Base-by-base conservation (phyloP, 2,113 vertebrate species). In the Seriola quinqueradiata region DNA sequence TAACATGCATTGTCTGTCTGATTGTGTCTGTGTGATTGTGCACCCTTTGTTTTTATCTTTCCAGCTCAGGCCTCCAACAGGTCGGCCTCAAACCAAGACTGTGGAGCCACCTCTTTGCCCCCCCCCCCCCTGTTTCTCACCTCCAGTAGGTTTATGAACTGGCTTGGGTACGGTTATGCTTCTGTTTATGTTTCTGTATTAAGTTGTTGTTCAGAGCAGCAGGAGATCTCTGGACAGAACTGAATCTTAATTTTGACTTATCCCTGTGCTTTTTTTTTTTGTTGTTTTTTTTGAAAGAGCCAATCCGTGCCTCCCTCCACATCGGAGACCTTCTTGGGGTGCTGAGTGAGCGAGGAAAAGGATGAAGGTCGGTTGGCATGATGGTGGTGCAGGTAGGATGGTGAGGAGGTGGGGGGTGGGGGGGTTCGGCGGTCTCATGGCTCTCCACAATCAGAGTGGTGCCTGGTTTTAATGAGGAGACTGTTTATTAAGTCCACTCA, bases 401-500 rank as follows among this genome's bases (percentile, higher is more conserved):
- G 52, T 4, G n/a, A 4, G 23, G 4, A 4, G 21, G 12, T 14
- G 68, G 28, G 13, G 23, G n/a, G 60, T 8, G 46, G 10, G 21
- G 34, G 17, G 28, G 28, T 28, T 28, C 28, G 28, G 28, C 17
- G 74, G 46, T 44, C 75, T 83, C 59, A 8, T 67, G 82, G 78
- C 77, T 81, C 82, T 70, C 76, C 73, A 81, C 79, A 89, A 90
- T 84, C 82, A 85, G 74, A 85, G 75, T 65, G 48, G 73, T 75
- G 85, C 85, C 83, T 73, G 76, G 40, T 94, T 90, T 95, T 95
- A 95, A 95, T 93, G 92, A 93, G 91, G 69, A 74, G 87, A 75
- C 83, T 92, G 91, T 92, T 93, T 95, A 92, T 91, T 89, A 92
- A 94, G 93, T 94, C 92, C 90, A 93, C 87, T 92, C 91, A 90